These are phyloP conservation scores for Hylaeus volcanicus DNA, from an alignment of 1,140 invertebrate species.

Conservation along the genomic window DNA sequence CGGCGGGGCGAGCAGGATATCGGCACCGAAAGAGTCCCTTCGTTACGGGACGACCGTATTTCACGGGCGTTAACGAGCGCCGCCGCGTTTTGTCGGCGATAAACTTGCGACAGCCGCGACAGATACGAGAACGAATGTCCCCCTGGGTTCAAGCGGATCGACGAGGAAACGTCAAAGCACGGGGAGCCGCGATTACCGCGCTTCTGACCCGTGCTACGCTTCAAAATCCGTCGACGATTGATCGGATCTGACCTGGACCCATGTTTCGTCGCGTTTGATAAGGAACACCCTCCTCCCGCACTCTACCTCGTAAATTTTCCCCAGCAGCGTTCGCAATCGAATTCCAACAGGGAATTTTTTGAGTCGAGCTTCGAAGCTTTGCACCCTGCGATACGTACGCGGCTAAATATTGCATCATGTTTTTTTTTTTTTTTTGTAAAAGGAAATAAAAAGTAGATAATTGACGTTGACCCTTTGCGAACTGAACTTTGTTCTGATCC, in stretches of 20 bases:
- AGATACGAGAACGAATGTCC: conserved; percentile 59
- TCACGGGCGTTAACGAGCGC: conserved; percentile 75
- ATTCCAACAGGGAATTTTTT: not conserved
- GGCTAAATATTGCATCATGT: too few species aligned
- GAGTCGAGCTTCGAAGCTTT: too few species aligned
- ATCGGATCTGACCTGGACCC: not conserved
- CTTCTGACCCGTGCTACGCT: conserved; percentile 1
- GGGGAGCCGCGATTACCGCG: conserved; percentile 47
- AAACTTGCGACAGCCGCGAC: conserved; percentile 67
- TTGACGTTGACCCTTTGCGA: too few species aligned
- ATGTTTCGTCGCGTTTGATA: not conserved
- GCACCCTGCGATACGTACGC: too few species aligned
- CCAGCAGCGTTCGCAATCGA: not conserved
- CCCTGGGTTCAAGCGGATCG: conserved; percentile 38
- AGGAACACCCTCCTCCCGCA: not conserved
- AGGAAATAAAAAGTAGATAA: too few species aligned
- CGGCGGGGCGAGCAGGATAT: conserved; percentile 42
- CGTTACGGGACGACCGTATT: conserved; percentile 75
- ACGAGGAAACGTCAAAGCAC: conserved; percentile 40
- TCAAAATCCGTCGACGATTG: not conserved
- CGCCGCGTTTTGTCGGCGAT: conserved; percentile 74
- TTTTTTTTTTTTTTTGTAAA: too few species aligned
- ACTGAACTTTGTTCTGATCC: too few species aligned
- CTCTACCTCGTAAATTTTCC: not conserved
- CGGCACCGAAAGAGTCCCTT: conserved; percentile 62